Percentiles rank a stretch among this genome's conserved stretches.
Evolutionary conservation across 2,113 vertebrate species (phyloP).

Genomic region (Clupea harengus): DNA sequence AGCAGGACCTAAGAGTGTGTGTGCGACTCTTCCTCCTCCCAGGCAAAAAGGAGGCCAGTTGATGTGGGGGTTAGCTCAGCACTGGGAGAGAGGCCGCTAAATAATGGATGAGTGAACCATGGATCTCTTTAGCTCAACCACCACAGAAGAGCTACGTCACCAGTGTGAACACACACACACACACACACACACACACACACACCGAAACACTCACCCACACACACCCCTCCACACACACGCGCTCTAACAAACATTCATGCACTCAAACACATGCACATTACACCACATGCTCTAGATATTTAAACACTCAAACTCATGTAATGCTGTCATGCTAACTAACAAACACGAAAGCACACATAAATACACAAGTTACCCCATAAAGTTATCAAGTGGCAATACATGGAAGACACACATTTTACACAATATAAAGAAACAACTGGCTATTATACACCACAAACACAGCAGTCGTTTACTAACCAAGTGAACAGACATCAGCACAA

Average conservation of each 20-base stretch:
- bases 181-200: not conserved
- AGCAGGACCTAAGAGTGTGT: conserved; percentile 39
- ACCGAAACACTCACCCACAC: not conserved
- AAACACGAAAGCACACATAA: not conserved
- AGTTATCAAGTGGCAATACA: not conserved
- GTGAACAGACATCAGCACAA: not conserved
- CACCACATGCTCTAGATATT: not conserved
- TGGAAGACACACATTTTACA: not conserved
- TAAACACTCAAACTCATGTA: not conserved
- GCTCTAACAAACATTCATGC: not conserved
- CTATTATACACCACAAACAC: not conserved
- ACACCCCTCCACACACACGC: not conserved
- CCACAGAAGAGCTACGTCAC: conserved; percentile 24
- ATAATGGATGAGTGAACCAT: conserved; percentile 70
- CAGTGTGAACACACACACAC: conserved; percentile 32
- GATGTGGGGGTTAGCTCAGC: conserved; percentile 62
- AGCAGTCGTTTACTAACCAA: not conserved
- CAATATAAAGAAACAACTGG: not conserved
- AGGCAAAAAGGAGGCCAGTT: conserved; percentile 72
- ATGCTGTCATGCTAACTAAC: not conserved
- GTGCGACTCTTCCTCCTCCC: conserved; percentile 48
- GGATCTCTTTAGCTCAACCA: conserved; percentile 57
- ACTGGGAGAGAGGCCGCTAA: conserved; percentile 62
- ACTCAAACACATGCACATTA: not conserved
- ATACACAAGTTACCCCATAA: not conserved